A percentile compares a stretch with the other conserved stretches of the same genome.
phyloP scores from a whole-genome alignment of 2,797 vertebrate genomes.

The Caiman crocodilus region DNA sequence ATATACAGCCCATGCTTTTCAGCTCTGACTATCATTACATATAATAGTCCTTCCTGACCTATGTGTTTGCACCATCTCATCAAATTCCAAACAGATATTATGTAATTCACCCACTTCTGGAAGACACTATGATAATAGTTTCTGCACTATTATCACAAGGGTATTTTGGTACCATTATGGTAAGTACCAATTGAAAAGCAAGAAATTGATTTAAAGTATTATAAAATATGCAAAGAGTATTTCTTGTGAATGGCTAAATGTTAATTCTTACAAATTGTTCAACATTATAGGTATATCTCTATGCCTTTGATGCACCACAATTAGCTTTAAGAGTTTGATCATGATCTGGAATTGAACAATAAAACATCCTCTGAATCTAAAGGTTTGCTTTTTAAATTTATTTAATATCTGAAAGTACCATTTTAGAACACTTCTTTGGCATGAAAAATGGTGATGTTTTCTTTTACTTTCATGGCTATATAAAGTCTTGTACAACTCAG shows the following conservation, averaged over 20 bases:
- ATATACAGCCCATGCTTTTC: too few relatives aligned
- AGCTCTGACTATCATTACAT: too few relatives aligned
- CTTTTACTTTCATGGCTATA: constrained; percentile 27
- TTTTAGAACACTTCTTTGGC: constrained; percentile 62
- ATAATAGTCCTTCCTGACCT: too few relatives aligned
- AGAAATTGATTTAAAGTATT: too few relatives aligned
- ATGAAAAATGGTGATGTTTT: not conserved
- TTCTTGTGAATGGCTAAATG: not conserved
- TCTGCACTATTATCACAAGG: too few relatives aligned
- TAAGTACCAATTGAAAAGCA: too few relatives aligned
- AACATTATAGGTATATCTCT: not conserved
- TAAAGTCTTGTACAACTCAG: not conserved
- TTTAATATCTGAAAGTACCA: constrained; percentile 47
- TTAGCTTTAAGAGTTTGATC: constrained; percentile 54
- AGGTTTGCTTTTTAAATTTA: constrained; percentile 66
- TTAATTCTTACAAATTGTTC: not conserved
- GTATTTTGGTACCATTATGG: too few relatives aligned
- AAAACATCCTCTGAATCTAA: constrained; percentile 61
- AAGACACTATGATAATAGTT: too few relatives aligned
- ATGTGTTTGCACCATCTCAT: too few relatives aligned
- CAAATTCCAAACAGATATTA: too few relatives aligned
- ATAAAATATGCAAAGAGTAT: not conserved
- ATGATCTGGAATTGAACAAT: constrained; percentile 56
- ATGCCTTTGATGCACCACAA: not conserved
- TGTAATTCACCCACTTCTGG: too few relatives aligned